Evolutionary conservation across 2,888 invertebrate species (phyloP), one percentile per base, ranked within the genome.

Genomic region (Rhorus exstirpatorius): DNA sequence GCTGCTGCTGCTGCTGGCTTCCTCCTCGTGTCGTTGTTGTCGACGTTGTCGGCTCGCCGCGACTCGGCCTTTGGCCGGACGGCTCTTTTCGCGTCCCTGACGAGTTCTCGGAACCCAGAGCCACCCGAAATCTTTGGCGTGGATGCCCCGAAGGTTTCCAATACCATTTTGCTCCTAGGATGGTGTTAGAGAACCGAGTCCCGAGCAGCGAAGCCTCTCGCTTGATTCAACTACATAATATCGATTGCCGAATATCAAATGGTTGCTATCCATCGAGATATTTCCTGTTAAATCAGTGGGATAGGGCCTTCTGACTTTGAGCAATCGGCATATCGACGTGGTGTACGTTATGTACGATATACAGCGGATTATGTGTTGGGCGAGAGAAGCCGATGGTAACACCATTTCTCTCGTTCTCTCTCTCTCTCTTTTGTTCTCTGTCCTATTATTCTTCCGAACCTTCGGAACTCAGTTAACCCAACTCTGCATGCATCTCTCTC

Each of bases 31-130:
- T 68, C 41, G 51, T 53, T 41, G 53, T 61, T 49, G 61, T 35
- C 35, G 65, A 21, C 61, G 70, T 70, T 38, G 70, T 58, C 63
- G 76, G 61, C 44, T 61, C 26, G 38, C 55, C 35, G 49, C 53
- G 41, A 8, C 55, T 21, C 70, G 79, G 81, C 76, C 68, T 83
- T 74, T 81, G 70, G 78, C 78, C 71, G 51, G 24, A 35, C 67
- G 41, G 68, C 76, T 71, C 74, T n/a, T 84, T 77, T 75, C 65
- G 74, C 61, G 79, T 77, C 81, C 83, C 79, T 81, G 83, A 81
- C 67, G 79, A 83, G 83, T 85, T 85, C 85, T 85, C 81, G 71
- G 85, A 85, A 85, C n/a, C 55, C 75, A 60, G 53, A 81, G 79
- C 84, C 83, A 79, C 63, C 76, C 75, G 63, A 82, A 82, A 82